These are phyloP conservation scores for Leontopithecus rosalia DNA, from an alignment of 2,797 vertebrate species.

Conservation along the genomic window DNA sequence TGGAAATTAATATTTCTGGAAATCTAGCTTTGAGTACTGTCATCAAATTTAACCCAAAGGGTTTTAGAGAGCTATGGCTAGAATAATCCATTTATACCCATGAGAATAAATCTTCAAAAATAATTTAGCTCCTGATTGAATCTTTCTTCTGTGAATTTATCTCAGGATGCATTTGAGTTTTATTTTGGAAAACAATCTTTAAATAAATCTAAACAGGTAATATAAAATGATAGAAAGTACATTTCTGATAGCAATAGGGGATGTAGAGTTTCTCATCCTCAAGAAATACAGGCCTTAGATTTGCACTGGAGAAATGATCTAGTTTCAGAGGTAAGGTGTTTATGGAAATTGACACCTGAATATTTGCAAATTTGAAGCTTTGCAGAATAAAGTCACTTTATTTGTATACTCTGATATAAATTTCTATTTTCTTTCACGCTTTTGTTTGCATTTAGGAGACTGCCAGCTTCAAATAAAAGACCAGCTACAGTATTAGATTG, in stretches of 20 bases:
- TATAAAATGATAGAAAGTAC: neutral
- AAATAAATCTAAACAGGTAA: constrained; percentile 35
- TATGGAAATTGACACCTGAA: constrained; percentile 50
- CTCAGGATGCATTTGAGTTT: neutral
- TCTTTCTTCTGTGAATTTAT: constrained; percentile 40
- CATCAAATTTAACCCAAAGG: neutral
- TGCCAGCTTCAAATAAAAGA: constrained; percentile 57
- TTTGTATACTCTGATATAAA: constrained; percentile 54
- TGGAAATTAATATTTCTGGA: constrained; percentile 16
- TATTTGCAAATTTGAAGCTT: constrained; percentile 57
- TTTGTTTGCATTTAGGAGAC: constrained; percentile 57
- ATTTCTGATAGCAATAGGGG: neutral
- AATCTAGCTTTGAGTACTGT: neutral
- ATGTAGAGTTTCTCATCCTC: neutral
- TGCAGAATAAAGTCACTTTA: constrained; percentile 49
- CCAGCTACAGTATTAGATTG: constrained; percentile 1
- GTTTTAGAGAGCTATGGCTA: neutral
- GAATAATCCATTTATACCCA: constrained; percentile 16
- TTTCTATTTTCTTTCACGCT: constrained; percentile 41
- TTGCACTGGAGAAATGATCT: neutral
- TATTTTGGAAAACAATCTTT: constrained; percentile 59
- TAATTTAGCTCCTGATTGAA: neutral
- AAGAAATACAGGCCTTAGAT: neutral
- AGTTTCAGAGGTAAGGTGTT: neutral
- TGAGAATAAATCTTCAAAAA: constrained; percentile 12